Conservation (phyloP, 2,888 invertebrate species). For the Drosophila cracens region DNA sequence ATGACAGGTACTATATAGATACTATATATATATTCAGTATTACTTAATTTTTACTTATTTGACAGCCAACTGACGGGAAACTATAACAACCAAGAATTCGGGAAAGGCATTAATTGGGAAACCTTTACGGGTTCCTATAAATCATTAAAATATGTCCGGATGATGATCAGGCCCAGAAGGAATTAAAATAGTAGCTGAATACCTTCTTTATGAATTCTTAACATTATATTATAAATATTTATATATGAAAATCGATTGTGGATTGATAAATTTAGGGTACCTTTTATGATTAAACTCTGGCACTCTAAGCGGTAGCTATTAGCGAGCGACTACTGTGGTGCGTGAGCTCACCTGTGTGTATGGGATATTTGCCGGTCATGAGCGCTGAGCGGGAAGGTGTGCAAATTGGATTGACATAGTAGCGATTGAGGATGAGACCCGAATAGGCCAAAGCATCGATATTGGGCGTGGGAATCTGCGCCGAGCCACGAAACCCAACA, state of each 20-base stretch:
- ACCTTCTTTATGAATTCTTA: background rate
- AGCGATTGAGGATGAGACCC: conserved; percentile 93
- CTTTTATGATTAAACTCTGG: background rate
- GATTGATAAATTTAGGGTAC: background rate
- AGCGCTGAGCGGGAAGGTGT: conserved; percentile 95
- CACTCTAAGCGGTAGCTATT: background rate
- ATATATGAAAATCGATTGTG: background rate
- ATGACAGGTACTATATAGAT: too few relatives aligned
- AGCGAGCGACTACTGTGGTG: background rate
- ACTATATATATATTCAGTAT: too few relatives aligned
- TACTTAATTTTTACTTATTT: too few relatives aligned
- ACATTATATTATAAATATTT: background rate
- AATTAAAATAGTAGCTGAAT: background rate
- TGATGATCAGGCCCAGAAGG: background rate
- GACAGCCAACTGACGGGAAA: too few relatives aligned
- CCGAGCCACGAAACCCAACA: conserved; percentile 95
- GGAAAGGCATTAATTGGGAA: too few relatives aligned
- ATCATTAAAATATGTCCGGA: too few relatives aligned
- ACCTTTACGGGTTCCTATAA: too few relatives aligned
- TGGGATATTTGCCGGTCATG: conserved; percentile 96
- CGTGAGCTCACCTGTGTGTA: conserved; percentile 87
- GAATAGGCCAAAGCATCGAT: conserved; percentile 94
- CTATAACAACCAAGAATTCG: too few relatives aligned
- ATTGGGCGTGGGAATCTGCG: conserved; percentile 95
- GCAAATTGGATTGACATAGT: conserved; percentile 96